Evolutionary conservation across 2,113 vertebrate genomes (phyloP).

Genomic region (Numenius arquata): DNA sequence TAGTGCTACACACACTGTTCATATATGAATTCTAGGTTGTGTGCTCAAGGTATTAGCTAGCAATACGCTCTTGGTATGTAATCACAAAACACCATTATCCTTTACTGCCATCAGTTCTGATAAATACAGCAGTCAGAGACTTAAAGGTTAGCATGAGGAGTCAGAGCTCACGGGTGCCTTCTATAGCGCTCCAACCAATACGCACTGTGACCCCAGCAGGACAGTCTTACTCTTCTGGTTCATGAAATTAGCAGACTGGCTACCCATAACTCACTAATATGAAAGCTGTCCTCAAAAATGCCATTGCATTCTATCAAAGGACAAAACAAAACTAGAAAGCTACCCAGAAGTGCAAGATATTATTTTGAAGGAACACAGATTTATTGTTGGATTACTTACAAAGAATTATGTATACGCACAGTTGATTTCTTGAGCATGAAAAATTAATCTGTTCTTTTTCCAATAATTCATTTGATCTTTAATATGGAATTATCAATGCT

Average conservation of each 20-base stretch:
- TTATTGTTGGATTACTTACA: not conserved
- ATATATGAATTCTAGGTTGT: not conserved
- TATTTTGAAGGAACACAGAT: not conserved
- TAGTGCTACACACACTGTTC: not conserved
- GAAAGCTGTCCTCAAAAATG: not conserved
- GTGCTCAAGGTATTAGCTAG: not conserved
- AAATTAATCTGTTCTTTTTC: not conserved
- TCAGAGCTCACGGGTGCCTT: not conserved
- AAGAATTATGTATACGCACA: not conserved
- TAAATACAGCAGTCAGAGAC: not conserved
- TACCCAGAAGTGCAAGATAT: not conserved
- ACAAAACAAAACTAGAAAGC: not conserved
- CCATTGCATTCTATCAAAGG: not conserved
- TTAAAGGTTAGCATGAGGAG: not conserved
- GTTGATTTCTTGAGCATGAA: not conserved
- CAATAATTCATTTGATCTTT: not conserved
- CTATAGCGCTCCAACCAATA: not conserved
- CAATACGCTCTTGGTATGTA: not conserved
- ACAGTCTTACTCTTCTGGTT: not conserved
- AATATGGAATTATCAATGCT: not conserved
- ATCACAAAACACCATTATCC: not conserved
- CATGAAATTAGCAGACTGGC: not conserved
- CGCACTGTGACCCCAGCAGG: not conserved
- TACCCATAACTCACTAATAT: not conserved
- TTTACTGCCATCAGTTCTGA: not conserved